Conservation (phyloP, 2,888 invertebrate genomes). For the Nasonovia ribisnigri region DNA sequence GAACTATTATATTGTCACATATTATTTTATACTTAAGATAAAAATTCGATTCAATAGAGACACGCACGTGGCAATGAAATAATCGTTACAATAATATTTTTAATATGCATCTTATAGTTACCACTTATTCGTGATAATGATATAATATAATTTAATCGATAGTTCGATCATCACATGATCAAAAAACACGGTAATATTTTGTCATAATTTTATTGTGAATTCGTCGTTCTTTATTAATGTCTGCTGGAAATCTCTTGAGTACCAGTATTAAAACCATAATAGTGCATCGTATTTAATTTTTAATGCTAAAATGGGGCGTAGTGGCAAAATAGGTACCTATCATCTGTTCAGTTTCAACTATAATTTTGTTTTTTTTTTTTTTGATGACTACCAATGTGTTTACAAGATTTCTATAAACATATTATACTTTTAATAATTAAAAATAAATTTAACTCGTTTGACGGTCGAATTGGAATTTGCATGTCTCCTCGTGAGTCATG, state of each 20-base stretch:
- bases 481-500: neutral
- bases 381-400: too few relatives aligned
- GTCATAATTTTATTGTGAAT: neutral
- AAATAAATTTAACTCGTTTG: neutral
- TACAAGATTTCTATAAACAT: neutral
- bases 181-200: neutral
- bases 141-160: neutral
- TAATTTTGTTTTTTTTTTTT: too few relatives aligned
- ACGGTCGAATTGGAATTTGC: neutral
- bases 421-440: neutral
- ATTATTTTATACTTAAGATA: neutral
- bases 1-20: neutral
- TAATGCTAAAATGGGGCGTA: neutral
- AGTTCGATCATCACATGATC: neutral
- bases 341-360: neutral
- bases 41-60: neutral
- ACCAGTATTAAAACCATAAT: too few relatives aligned
- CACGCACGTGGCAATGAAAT: neutral
- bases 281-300: neutral
- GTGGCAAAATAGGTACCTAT: neutral
- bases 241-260: neutral
- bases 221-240: neutral
- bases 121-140: neutral
- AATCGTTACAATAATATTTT: neutral
- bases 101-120: neutral